A percentile compares a stretch with the other conserved stretches of the same genome.
Evolutionary conservation across 1,140 invertebrate species (phyloP).

Genomic region (Littorina saxatilis): DNA sequence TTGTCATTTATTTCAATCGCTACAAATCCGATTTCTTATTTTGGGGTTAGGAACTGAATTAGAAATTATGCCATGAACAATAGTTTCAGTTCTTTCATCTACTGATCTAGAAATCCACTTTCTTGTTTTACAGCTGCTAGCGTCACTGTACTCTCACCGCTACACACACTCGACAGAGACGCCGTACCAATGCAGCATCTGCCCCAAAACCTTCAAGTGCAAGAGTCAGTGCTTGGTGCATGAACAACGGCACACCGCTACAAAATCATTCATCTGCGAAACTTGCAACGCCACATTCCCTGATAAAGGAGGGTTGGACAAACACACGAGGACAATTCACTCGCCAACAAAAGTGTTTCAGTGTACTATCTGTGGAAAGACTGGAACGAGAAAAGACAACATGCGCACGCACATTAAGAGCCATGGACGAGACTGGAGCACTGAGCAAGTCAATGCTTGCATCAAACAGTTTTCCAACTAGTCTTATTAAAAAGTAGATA

Average conservation of each 20-base stretch:
- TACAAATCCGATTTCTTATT: too few species aligned
- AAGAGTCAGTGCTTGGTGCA: constrained; percentile 78
- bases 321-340: constrained; percentile 69
- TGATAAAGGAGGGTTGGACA: constrained; percentile 68
- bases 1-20: too few species aligned
- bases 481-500: too few species aligned
- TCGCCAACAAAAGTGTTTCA: constrained; percentile 58
- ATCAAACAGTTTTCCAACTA: not conserved
- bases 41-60: too few species aligned
- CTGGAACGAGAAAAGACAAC: constrained; percentile 77
- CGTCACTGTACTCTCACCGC: constrained; percentile 69
- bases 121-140: constrained; percentile 46
- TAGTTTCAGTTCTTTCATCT: not conserved
- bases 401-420: constrained; percentile 76
- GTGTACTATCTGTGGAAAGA: constrained; percentile 74
- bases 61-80: too few species aligned
- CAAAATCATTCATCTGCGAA: constrained; percentile 78
- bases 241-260: constrained; percentile 76
- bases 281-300: constrained; percentile 75
- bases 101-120: too few species aligned
- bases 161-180: constrained; percentile 78
- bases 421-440: constrained; percentile 56
- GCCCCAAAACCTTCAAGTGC: constrained; percentile 80
- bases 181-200: constrained; percentile 79
- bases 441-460: not conserved